Conservation (phyloP, 2,113 vertebrate species). For the Mastomys natalensis region DNA sequence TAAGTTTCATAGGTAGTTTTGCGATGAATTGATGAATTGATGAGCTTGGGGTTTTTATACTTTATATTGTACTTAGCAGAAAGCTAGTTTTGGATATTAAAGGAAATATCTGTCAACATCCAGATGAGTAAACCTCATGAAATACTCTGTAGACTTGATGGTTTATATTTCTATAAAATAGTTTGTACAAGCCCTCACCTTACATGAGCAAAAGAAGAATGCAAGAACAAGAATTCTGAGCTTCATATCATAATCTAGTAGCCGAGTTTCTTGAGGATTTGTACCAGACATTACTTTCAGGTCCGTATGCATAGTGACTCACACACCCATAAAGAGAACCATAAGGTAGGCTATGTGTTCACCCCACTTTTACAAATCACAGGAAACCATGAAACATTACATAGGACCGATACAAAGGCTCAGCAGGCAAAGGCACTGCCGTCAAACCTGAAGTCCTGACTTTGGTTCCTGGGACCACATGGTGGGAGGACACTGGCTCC, state of each 20-base stretch:
- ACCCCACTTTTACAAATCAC: not conserved
- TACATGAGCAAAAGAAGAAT: not conserved
- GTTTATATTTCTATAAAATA: not conserved
- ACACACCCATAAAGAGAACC: not conserved
- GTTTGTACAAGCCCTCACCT: not conserved
- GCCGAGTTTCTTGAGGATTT: not conserved
- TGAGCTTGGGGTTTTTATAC: slow-evolving; percentile 32
- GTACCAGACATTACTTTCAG: not conserved
- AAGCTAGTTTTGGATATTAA: not conserved
- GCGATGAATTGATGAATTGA: slow-evolving; percentile 1
- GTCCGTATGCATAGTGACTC: not conserved
- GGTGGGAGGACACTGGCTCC: not conserved
- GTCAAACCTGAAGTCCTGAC: not conserved
- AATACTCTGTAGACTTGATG: not conserved
- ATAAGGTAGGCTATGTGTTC: not conserved
- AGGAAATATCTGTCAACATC: slow-evolving; percentile 17
- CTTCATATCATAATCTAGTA: not conserved
- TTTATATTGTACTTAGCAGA: slow-evolving; percentile 35
- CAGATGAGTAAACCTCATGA: not conserved
- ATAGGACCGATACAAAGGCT: too few species aligned
- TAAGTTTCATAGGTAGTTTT: slow-evolving; percentile 26
- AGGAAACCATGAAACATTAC: not conserved
- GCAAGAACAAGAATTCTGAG: not conserved
- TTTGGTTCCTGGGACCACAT: not conserved
- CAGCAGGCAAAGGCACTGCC: not conserved